These are phyloP conservation scores for Anoplolepis gracilipes DNA, from an alignment of 1,140 invertebrate genomes.

Conservation along the genomic window DNA sequence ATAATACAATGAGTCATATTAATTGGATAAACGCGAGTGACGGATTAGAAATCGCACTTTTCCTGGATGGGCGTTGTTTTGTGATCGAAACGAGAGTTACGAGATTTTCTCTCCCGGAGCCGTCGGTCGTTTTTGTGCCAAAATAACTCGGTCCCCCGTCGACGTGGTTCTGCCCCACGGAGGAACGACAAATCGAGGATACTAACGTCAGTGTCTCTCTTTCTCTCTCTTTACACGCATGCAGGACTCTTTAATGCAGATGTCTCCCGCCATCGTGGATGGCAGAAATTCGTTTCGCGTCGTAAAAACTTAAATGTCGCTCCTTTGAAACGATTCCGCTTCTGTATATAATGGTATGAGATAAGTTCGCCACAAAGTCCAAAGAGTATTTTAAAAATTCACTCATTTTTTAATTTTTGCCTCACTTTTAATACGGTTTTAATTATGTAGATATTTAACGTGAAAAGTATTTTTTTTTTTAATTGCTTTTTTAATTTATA, in stretches of 20 bases:
- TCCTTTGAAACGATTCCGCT: background rate
- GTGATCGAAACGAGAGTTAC: slow-evolving; percentile 75
- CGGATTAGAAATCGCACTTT: slow-evolving; percentile 79
- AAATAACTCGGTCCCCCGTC: slow-evolving; percentile 69
- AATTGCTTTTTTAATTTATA: too few relatives aligned
- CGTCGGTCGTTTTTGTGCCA: slow-evolving; percentile 71
- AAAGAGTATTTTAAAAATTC: background rate
- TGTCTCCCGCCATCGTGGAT: slow-evolving; percentile 31
- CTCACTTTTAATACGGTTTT: background rate
- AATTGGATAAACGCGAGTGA: slow-evolving; percentile 27
- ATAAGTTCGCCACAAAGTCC: background rate
- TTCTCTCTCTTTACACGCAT: slow-evolving; percentile 1
- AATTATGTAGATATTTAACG: background rate
- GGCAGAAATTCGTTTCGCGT: background rate
- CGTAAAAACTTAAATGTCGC: background rate
- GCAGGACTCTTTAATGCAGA: slow-evolving; percentile 47
- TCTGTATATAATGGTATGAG: background rate
- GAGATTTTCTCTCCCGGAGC: slow-evolving; percentile 70
- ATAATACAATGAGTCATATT: background rate
- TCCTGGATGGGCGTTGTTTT: slow-evolving; percentile 78
- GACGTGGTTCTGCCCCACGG: slow-evolving; percentile 10
- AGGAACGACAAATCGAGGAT: slow-evolving; percentile 68
- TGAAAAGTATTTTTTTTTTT: too few relatives aligned
- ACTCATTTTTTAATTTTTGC: background rate
- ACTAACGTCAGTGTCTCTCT: slow-evolving; percentile 18